These are phyloP conservation scores for Plusia festucae DNA, from an alignment of 2,888 invertebrate species.

Conservation along the genomic window DNA sequence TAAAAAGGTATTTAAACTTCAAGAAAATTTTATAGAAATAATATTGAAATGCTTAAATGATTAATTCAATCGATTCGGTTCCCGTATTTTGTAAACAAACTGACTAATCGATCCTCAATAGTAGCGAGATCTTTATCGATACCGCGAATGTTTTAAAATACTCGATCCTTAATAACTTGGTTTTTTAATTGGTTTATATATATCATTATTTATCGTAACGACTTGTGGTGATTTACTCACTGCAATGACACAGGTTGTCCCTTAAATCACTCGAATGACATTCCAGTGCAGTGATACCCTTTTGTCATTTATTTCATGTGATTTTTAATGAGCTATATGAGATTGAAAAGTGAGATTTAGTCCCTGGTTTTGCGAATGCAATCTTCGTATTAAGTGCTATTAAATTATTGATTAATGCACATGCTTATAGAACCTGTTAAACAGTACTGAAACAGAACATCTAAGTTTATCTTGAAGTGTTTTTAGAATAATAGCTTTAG, in stretches of 20 bases:
- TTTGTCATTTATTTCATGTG: slow-evolving; percentile 84
- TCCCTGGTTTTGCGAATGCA: slow-evolving; percentile 66
- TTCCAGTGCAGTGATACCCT: slow-evolving; percentile 68
- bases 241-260: slow-evolving; percentile 78
- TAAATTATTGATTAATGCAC: slow-evolving; percentile 36
- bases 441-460: neutral
- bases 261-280: slow-evolving; percentile 78
- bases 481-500: too few species aligned
- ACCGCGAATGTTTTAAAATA: slow-evolving; percentile 55
- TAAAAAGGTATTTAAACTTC: neutral
- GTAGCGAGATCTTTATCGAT: slow-evolving; percentile 53
- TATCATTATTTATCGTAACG: slow-evolving; percentile 85
- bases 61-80: slow-evolving; percentile 6
- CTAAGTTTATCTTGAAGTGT: too few species aligned
- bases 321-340: slow-evolving; percentile 83
- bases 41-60: too few species aligned
- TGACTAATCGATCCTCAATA: slow-evolving; percentile 53
- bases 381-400: slow-evolving; percentile 62
- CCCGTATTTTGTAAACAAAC: slow-evolving; percentile 56
- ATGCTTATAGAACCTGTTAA: slow-evolving; percentile 9
- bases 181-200: slow-evolving; percentile 86
- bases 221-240: slow-evolving; percentile 85
- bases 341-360: slow-evolving; percentile 76
- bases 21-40: too few species aligned
- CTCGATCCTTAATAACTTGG: slow-evolving; percentile 76